Conservation (phyloP, 2,888 invertebrate genomes). For the Folsomia manolachei region DNA sequence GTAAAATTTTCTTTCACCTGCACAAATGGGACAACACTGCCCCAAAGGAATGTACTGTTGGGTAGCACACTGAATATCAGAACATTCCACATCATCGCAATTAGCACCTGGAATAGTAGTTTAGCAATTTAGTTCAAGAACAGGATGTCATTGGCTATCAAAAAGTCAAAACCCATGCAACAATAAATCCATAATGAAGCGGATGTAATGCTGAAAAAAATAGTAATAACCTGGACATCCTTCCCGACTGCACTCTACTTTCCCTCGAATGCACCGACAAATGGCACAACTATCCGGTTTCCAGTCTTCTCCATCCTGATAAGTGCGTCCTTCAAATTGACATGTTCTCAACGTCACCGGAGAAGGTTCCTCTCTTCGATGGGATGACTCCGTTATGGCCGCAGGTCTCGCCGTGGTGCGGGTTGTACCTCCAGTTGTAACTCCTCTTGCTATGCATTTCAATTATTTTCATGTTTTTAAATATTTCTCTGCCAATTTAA, state of each 20-base stretch:
- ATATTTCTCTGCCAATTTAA: too few species aligned
- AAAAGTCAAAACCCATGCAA: background rate
- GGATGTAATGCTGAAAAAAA: too few species aligned
- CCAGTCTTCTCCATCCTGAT: constrained; percentile 68
- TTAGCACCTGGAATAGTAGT: constrained; percentile 54
- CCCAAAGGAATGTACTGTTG: constrained; percentile 56
- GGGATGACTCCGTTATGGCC: background rate
- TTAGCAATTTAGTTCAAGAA: background rate
- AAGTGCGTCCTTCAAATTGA: constrained; percentile 62
- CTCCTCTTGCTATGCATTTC: background rate
- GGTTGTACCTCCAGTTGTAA: background rate
- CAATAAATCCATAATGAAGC: background rate
- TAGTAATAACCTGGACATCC: constrained; percentile 47
- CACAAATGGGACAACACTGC: constrained; percentile 57
- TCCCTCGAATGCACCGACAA: constrained; percentile 68
- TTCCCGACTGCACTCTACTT: constrained; percentile 60
- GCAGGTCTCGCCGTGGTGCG: background rate
- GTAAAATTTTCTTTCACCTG: constrained; percentile 51
- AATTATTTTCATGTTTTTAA: too few species aligned
- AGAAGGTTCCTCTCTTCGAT: constrained; percentile 21
- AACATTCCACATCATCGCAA: constrained; percentile 58
- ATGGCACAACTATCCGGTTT: constrained; percentile 68
- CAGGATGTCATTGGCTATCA: background rate
- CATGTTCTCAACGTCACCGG: constrained; percentile 54
- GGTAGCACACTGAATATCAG: constrained; percentile 54